A percentile compares a stretch with the other conserved stretches of the same genome.
Conservation (phyloP, 2,113 vertebrate genomes). For the Gallinago undulata region DNA sequence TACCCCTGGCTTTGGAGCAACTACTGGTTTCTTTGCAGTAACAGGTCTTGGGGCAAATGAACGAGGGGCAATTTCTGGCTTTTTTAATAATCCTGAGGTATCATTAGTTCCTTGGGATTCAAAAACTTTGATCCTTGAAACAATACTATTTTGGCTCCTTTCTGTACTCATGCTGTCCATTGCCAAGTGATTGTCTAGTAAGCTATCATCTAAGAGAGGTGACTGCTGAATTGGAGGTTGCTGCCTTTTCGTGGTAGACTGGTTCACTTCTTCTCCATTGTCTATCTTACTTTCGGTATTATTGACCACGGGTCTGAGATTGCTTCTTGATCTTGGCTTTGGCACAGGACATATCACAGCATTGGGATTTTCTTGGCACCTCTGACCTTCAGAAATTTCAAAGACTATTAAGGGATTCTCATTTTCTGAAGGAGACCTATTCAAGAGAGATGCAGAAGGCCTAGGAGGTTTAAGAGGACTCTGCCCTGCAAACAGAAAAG, state of each 20-base stretch:
- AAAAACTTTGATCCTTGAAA: conserved; percentile 88
- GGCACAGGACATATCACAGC: conserved; percentile 81
- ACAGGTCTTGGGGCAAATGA: conserved; percentile 70
- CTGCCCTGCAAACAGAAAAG: conserved; percentile 69
- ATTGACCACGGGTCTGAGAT: conserved; percentile 73
- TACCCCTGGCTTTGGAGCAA: conserved; percentile 74
- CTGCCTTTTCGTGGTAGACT: neutral
- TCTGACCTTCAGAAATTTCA: conserved; percentile 65
- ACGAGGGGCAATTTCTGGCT: conserved; percentile 79
- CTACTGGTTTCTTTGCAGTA: conserved; percentile 81
- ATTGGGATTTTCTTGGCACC: conserved; percentile 58
- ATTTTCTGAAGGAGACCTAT: conserved; percentile 48
- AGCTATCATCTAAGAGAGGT: conserved; percentile 72
- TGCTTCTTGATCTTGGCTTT: conserved; percentile 85
- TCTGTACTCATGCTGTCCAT: conserved; percentile 79
- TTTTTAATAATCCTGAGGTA: conserved; percentile 70
- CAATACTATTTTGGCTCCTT: conserved; percentile 81
- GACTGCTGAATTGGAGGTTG: conserved; percentile 61
- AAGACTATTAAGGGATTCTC: conserved; percentile 65
- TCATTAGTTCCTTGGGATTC: conserved; percentile 79
- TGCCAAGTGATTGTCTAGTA: conserved; percentile 50
- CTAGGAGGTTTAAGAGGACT: conserved; percentile 83
- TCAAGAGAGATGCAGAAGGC: conserved; percentile 56
- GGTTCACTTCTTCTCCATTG: conserved; percentile 46
- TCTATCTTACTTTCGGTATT: conserved; percentile 69